Evolutionary conservation across 2,797 vertebrate genomes (phyloP).

Genomic region (Harpagifer antarcticus): DNA sequence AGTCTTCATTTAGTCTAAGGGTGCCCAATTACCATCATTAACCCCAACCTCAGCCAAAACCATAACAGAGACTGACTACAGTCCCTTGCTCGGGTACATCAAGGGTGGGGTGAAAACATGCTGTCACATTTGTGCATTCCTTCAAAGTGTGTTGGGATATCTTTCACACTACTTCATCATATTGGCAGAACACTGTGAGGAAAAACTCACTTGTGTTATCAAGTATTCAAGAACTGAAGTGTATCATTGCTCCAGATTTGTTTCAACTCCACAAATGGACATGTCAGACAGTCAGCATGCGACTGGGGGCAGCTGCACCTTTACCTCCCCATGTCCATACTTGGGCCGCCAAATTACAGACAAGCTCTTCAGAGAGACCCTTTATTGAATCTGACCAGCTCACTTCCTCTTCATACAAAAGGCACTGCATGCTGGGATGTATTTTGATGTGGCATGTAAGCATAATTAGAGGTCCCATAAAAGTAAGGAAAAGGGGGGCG

Average conservation of each 20-base stretch:
- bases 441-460: conserved; percentile 85
- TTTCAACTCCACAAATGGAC: conserved; percentile 1
- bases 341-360: conserved; percentile 79
- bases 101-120: conserved; percentile 15
- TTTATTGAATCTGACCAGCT: conserved; percentile 83
- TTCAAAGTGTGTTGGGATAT: conserved; percentile 19
- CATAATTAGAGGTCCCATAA: conserved; percentile 86
- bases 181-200: background rate
- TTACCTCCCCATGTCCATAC: conserved; percentile 54
- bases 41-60: conserved; percentile 52
- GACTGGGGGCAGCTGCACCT: conserved; percentile 42
- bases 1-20: conserved; percentile 56
- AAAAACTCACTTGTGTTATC: background rate
- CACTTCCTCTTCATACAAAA: conserved; percentile 82
- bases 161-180: conserved; percentile 8
- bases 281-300: conserved; percentile 36
- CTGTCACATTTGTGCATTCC: conserved; percentile 25
- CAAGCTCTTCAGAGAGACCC: conserved; percentile 57
- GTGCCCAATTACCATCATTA: conserved; percentile 54
- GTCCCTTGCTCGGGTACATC: conserved; percentile 25
- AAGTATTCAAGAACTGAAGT: background rate
- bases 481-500: conserved; percentile 51
- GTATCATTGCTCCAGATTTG: background rate
- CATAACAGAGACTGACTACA: conserved; percentile 32
- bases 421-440: conserved; percentile 81